phyloP scores from a whole-genome alignment of 35 echinoderm and acorn worm species.

The Ophiothrix spiculata region DNA sequence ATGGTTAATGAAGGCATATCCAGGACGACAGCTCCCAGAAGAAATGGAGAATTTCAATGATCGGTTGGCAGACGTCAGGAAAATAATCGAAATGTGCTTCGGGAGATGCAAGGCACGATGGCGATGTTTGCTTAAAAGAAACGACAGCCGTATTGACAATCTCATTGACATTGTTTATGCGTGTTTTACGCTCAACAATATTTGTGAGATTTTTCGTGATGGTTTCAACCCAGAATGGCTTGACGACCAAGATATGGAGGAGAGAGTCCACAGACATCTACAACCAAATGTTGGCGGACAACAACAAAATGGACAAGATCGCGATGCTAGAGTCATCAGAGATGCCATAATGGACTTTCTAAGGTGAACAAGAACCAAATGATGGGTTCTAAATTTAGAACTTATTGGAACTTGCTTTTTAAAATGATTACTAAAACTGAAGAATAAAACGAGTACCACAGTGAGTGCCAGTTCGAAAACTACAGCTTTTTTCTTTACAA shows the following conservation, averaged over 20 bases:
- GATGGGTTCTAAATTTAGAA: too few relatives aligned
- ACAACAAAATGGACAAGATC: neutral
- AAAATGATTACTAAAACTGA: too few relatives aligned
- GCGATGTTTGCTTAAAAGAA: slow-evolving; percentile 38
- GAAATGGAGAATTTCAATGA: slow-evolving; percentile 24
- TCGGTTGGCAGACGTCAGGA: slow-evolving; percentile 14
- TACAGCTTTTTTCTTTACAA: too few relatives aligned
- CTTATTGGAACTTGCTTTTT: too few relatives aligned
- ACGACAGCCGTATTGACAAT: slow-evolving; percentile 12
- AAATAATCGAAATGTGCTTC: slow-evolving; percentile 37
- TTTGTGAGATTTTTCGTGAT: slow-evolving; percentile 25
- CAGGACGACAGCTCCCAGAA: neutral
- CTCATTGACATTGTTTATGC: slow-evolving; percentile 6
- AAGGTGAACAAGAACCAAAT: too few relatives aligned
- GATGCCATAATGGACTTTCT: neutral
- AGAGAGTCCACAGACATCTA: neutral
- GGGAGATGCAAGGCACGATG: slow-evolving; percentile 46
- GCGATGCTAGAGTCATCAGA: neutral
- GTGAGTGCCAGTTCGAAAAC: too few relatives aligned
- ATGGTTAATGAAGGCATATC: slow-evolving; percentile 60
- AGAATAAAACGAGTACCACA: too few relatives aligned
- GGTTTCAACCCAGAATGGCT: slow-evolving; percentile 1
- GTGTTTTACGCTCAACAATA: slow-evolving; percentile 42
- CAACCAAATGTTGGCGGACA: neutral
- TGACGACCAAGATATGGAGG: slow-evolving; percentile 4